Evolutionary conservation across 2,113 vertebrate genomes (phyloP), one percentile per base, ranked within the genome.

Genomic region (Elachura formosa): DNA sequence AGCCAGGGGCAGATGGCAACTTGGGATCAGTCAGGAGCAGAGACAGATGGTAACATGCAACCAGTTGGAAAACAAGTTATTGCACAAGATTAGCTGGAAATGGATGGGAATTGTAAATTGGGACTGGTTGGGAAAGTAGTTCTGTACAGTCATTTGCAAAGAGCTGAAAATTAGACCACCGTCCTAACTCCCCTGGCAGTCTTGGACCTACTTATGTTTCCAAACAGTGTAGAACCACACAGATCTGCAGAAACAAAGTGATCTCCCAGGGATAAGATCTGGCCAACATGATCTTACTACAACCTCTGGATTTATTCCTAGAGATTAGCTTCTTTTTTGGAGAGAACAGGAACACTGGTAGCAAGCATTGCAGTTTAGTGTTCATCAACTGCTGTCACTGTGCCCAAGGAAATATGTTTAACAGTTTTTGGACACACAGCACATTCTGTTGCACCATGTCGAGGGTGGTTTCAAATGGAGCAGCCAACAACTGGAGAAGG

Each of bases 341-440:
- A 91, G 34, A 81, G 59, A 84, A 31, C 12, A 45, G 54, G 48
- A 64, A 21, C 49, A 56, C 69, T 91, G 58, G 28, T 94, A 75
- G 46, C 11, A 75, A 85, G 36, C 67, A 46, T 16, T 85, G 40
- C 22, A n/a, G 51, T 89, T 95, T 87, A 89, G 71, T 91, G 84
- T 66, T 91, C 78, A 91, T 91, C 71, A 94, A 41, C 74, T 40
- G 34, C 92, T 91, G 93, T 93, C 91, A 91, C 46, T 43, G 77
- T 93, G 89, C 87, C 87, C 84, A 93, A 89, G 84, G 81, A 95
- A 93, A 94, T 91, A 69, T 69, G 78, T 93, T 93, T 85, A 95
- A 93, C 75, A 83, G 58, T 87, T 91, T 96, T 91, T 90, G 93
- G 85, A 94, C 72, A 66, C 58, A 49, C 67, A 76, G 45, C 23